These are phyloP conservation scores for Stichodactyla helianthus DNA, from an alignment of 64 coral and sea anemone genomes.

Conservation along the genomic window DNA sequence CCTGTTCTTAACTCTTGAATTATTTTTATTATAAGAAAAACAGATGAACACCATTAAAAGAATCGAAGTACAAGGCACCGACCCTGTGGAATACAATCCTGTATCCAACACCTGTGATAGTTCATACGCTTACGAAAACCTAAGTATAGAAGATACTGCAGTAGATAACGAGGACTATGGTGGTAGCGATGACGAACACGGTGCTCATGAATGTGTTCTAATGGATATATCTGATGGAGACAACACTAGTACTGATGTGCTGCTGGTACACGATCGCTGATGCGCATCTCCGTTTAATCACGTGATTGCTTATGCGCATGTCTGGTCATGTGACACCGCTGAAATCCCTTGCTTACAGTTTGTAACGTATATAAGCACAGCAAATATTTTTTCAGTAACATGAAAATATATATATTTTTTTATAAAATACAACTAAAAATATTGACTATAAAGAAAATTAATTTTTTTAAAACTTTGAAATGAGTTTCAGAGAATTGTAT, in stretches of 20 bases:
- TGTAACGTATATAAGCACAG: too few species aligned
- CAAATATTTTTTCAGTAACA: too few species aligned
- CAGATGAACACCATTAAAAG: background rate
- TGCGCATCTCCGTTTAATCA: background rate
- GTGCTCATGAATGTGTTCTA: slow-evolving; percentile 1
- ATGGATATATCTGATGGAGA: slow-evolving; percentile 21
- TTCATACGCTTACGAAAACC: background rate
- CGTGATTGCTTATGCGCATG: slow-evolving; percentile 8
- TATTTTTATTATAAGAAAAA: background rate
- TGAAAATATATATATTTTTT: too few species aligned
- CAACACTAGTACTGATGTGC: background rate
- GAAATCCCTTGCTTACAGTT: background rate
- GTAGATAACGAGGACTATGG: slow-evolving; percentile 4
- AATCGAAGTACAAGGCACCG: slow-evolving; percentile 5
- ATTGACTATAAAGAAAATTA: too few species aligned
- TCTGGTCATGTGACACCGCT: background rate
- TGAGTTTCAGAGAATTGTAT: too few species aligned
- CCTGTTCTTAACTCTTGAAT: too few species aligned
- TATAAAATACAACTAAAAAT: too few species aligned
- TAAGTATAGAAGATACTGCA: background rate
- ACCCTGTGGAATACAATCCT: background rate
- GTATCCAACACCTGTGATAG: background rate
- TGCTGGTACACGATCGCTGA: background rate
- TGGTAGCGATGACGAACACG: slow-evolving; percentile 16
- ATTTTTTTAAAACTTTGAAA: too few species aligned